A percentile compares a stretch with the other conserved stretches of the same genome.
Evolutionary conservation across 2,888 invertebrate genomes (phyloP).

Genomic region (Amphipyra berbera): DNA sequence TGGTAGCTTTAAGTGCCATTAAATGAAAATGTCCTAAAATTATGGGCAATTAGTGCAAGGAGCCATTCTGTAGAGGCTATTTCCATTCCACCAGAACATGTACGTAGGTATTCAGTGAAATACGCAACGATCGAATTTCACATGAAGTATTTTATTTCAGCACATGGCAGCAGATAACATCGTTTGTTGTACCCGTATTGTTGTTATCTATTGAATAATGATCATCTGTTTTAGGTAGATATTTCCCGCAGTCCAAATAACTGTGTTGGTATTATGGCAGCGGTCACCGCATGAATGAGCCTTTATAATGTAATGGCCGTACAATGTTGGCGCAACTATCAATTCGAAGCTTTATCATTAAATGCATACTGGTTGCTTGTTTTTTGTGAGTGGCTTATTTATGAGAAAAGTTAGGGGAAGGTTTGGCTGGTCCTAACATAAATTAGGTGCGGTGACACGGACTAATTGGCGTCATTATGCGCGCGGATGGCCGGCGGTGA

Average conservation of each 20-base stretch:
- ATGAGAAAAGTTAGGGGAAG: constrained; percentile 78
- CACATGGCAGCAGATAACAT: constrained; percentile 44
- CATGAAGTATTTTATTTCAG: constrained; percentile 44
- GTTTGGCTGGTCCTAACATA: constrained; percentile 74
- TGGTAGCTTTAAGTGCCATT: constrained; percentile 69
- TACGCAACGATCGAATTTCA: constrained; percentile 33
- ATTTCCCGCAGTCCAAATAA: constrained; percentile 44
- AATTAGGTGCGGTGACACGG: constrained; percentile 78
- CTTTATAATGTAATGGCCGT: constrained; percentile 39
- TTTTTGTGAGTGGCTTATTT: constrained; percentile 78
- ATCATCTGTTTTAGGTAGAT: constrained; percentile 46
- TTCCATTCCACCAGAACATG: constrained; percentile 55
- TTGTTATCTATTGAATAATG: constrained; percentile 47
- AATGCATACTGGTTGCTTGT: constrained; percentile 63
- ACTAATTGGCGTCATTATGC: constrained; percentile 81
- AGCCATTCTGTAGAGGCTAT: constrained; percentile 63
- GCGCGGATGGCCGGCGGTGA: constrained; percentile 66
- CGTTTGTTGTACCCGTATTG: constrained; percentile 45
- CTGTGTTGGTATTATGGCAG: constrained; percentile 38
- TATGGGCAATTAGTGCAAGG: constrained; percentile 69
- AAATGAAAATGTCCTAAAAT: constrained; percentile 71
- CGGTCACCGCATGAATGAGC: constrained; percentile 35
- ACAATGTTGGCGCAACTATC: constrained; percentile 43
- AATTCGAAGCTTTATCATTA: constrained; percentile 60
- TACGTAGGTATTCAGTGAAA: constrained; percentile 28